Evolutionary conservation across 2,797 vertebrate species (phyloP).

Genomic region (Labroides dimidiatus): DNA sequence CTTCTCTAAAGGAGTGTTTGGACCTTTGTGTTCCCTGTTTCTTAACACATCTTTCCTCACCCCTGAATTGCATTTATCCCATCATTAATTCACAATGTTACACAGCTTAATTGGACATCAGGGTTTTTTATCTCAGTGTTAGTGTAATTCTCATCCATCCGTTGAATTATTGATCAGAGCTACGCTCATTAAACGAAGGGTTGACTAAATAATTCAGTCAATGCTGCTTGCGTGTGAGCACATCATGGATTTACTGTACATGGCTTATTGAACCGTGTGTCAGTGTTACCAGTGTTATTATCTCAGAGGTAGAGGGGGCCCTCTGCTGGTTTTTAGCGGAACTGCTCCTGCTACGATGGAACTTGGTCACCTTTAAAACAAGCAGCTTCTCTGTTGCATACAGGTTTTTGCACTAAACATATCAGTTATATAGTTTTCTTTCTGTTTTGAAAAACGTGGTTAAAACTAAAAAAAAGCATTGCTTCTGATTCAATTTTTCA

Average conservation of each 20-base stretch:
- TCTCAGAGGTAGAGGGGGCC: constrained; percentile 29
- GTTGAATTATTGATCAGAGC: constrained; percentile 66
- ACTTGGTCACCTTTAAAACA: too few species aligned
- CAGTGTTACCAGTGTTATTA: neutral
- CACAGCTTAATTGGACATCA: constrained; percentile 46
- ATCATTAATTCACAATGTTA: constrained; percentile 56
- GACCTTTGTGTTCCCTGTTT: neutral
- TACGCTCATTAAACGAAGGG: constrained; percentile 42
- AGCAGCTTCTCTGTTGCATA: too few species aligned
- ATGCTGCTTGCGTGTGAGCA: constrained; percentile 31
- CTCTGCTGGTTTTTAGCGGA: constrained; percentile 62
- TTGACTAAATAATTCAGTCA: constrained; percentile 71
- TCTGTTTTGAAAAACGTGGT: too few species aligned
- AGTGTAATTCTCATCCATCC: constrained; percentile 42
- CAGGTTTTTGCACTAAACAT: too few species aligned
- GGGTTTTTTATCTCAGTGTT: constrained; percentile 16
- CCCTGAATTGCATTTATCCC: constrained; percentile 39
- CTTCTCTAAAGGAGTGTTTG: neutral
- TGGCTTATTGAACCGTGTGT: neutral
- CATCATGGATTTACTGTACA: constrained; percentile 37
- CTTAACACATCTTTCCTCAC: constrained; percentile 12
- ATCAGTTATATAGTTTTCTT: too few species aligned
- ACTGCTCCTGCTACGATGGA: constrained; percentile 10
- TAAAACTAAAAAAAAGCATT: too few species aligned
- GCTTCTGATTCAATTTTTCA: too few species aligned